Evolutionary conservation across 2,113 vertebrate genomes (phyloP), one percentile per base, ranked within the genome.

Genomic region (Nyctibius bracteatus): DNA sequence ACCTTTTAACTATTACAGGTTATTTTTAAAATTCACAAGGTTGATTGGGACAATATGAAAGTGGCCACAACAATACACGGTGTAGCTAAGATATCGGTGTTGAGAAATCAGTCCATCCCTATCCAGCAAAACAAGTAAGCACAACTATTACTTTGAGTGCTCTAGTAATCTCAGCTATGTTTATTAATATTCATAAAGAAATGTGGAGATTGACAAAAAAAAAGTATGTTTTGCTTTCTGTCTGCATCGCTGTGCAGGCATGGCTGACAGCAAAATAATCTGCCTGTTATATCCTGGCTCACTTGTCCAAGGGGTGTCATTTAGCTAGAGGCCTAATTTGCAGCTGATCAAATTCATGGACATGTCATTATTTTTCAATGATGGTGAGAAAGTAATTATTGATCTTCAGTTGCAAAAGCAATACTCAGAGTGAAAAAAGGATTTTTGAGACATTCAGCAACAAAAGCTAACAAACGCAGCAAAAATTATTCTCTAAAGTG

Each of bases 381-480:
- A 73, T n/a, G 21, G 31, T 68, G 71, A 92, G 75, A 91, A 97
- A 91, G 70, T 33, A 91, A 74, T 93, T 78, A 89, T 81, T 63
- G 81, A 94, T 92, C 80, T 93, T 66, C 30, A 74, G 41, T 35
- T 70, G 59, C 33, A 83, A 71, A 83, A 88, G 66, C 73, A 82
- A 44, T 59, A 70, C 33, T 88, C 24, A 44, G 57, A 58, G 61
- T 75, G 67, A 81, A 83, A 93, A 82, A 89, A 57, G 47, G 20
- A 19, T 46, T 67, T 66, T 59, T 80, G 43, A 94, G 73, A 52
- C 22, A 22, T 71, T 70, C 59, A 49, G 63, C 54, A 41, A 59
- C 35, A 75, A 70, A 86, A 88, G 57, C 31, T 67, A 67, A 81
- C 10, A 70, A 93, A 80, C 37, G 41, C 51, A 62, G 63, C 19